Conservation (phyloP, 2,113 vertebrate genomes). For the Suncus etruscus region DNA sequence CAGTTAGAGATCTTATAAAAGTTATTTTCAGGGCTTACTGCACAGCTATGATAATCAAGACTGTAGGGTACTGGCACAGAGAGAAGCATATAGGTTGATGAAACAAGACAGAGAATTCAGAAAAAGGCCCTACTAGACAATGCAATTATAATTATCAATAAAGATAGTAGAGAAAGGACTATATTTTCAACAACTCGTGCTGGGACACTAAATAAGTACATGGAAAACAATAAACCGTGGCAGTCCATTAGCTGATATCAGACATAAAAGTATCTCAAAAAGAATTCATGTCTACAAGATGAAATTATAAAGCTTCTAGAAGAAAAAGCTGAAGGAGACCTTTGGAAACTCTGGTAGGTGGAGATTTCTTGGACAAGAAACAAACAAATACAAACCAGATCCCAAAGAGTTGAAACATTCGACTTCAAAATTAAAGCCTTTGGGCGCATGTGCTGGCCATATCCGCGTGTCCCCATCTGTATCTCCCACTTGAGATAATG, state of each 20-base stretch:
- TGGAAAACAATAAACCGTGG: neutral
- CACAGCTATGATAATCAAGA: neutral
- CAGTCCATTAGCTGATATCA: neutral
- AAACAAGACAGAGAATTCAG: neutral
- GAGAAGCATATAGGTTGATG: neutral
- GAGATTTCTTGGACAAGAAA: conserved; percentile 18
- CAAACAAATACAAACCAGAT: neutral
- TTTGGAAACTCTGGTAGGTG: neutral
- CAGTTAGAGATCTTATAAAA: neutral
- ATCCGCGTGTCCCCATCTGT: too few species aligned
- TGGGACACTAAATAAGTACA: neutral
- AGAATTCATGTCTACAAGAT: neutral
- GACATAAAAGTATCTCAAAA: neutral
- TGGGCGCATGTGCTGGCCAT: too few species aligned
- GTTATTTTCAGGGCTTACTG: conserved; percentile 11
- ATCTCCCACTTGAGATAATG: too few species aligned
- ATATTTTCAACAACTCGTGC: conserved; percentile 3
- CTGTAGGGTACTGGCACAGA: neutral
- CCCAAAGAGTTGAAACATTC: conserved; percentile 5
- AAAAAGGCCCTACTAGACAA: neutral
- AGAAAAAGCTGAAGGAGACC: conserved; percentile 17
- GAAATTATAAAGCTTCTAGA: conserved; percentile 14
- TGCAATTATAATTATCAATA: neutral
- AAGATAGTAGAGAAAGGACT: neutral
- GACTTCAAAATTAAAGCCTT: conserved; percentile 51